phyloP scores from a whole-genome alignment of 2,888 invertebrate species.

The Harmothoe impar region DNA sequence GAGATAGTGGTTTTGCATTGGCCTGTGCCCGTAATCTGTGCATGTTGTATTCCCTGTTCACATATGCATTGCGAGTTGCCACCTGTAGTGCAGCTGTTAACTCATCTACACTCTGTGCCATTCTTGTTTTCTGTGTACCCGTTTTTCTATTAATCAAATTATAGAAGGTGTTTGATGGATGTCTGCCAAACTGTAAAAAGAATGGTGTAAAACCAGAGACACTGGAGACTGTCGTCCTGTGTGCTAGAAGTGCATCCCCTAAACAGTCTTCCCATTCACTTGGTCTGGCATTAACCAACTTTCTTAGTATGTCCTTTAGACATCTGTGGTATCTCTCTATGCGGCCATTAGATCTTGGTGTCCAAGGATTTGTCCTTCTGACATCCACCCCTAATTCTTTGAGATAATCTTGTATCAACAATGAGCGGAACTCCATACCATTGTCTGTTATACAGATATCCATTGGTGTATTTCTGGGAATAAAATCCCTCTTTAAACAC shows the following conservation, averaged over 20 bases:
- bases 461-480: background rate
- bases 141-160: no score
- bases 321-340: constrained; percentile 28
- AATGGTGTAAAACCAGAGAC: constrained; percentile 39
- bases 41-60: no score
- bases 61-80: no score
- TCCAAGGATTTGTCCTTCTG: background rate
- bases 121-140: no score
- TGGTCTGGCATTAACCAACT: background rate
- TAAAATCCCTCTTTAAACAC: background rate
- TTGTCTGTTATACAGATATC: constrained; percentile 4
- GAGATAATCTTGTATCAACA: background rate
- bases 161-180: no score
- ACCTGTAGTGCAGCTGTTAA: no score
- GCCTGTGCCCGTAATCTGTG: no score
- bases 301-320: background rate
- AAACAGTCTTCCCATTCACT: background rate
- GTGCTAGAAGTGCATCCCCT: no score
- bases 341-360: constrained; percentile 31
- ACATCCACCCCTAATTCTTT: no score
- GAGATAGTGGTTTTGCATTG: no score
- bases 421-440: constrained; percentile 4
- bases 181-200: constrained; percentile 49
- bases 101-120: no score
- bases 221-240: no score